Evolutionary conservation across 2,888 invertebrate genomes (phyloP), one percentile per base, ranked within the genome.

Genomic region (Antheraea assamensis): DNA sequence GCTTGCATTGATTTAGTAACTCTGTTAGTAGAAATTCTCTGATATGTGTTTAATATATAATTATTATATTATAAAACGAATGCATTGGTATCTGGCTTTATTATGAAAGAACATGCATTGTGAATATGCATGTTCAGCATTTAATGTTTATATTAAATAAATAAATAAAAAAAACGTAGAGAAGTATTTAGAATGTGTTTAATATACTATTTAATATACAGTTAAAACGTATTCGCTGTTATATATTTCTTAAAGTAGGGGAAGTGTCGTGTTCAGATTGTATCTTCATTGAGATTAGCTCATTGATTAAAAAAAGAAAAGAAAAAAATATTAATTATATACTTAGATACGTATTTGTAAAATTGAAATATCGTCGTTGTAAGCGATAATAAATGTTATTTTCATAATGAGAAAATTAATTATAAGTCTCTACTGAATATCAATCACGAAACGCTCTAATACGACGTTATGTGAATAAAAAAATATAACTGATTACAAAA

Each of bases 61-160:
- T 79, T 80, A 78, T 66, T 92, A 92, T 92, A 90, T 91, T 90
- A 92, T 92, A 92, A 91, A 91, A 87, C 88, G 91, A 90, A 95
- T 95, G 95, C 95, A 95, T 95, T 95, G 95, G 95, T 95, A 95
- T 91, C 93, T 94, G 95, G 95, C 95, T 95, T 95, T 95, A 95
- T 93, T 88, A 82, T 17, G 61, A 17, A 24, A 88, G 92, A 91
- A 92, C 93, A 92, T 93, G 91, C 87, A 87, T 88, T 87, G 79
- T 79, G 78, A 80, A 75, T 86, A 86, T 87, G 85, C 90, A 90
- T 93, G 93, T 94, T 94, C 93, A 89, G 88, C 89, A 91, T 88
- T 92, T 89, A 93, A 90, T 91, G 90, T 90, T 90, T 90, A 91
- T 89, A 88, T 27, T 61, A 85, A 87, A 89, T 83, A 80, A 78